Percentiles rank a stretch among this genome's conserved stretches.
phyloP scores from a whole-genome alignment of 2,888 invertebrate genomes.

The Nomada flava region DNA sequence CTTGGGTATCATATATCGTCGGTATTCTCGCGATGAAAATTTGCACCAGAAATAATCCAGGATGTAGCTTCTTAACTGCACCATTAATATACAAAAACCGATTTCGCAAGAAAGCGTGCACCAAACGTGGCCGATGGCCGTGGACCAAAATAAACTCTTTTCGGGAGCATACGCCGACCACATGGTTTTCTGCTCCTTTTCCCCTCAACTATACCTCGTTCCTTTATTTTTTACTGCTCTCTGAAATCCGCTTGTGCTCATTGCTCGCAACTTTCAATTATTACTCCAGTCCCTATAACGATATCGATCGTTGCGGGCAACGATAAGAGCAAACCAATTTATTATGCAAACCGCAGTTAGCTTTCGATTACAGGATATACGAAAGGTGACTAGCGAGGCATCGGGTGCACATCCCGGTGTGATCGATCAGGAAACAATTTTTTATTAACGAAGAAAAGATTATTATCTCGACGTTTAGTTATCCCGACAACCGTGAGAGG shows the following conservation, averaged over 20 bases:
- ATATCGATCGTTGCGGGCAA: background rate
- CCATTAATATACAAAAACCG: conserved; percentile 72
- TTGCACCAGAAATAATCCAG: conserved; percentile 61
- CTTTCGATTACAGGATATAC: conserved; percentile 20
- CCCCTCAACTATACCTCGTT: conserved; percentile 17
- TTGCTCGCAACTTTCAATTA: too few relatives aligned
- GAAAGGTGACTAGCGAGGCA: background rate
- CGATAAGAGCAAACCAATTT: conserved; percentile 25
- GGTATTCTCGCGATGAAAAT: conserved; percentile 33
- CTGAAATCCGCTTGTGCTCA: too few relatives aligned
- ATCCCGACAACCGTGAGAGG: conserved; percentile 39
- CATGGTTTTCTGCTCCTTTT: conserved; percentile 54
- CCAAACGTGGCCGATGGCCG: conserved; percentile 69
- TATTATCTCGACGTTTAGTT: conserved; percentile 36
- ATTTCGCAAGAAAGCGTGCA: conserved; percentile 77
- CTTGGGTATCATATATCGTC: background rate
- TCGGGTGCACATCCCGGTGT: background rate
- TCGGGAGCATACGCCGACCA: conserved; percentile 60
- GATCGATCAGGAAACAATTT: conserved; percentile 50
- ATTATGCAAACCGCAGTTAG: conserved; percentile 37
- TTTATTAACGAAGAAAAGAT: conserved; percentile 36
- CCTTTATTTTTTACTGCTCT: background rate
- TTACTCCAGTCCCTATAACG: background rate
- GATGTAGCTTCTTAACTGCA: conserved; percentile 41
- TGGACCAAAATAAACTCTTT: conserved; percentile 71